phyloP scores from a whole-genome alignment of 2,888 invertebrate genomes.

The Amphipoea lucens region DNA sequence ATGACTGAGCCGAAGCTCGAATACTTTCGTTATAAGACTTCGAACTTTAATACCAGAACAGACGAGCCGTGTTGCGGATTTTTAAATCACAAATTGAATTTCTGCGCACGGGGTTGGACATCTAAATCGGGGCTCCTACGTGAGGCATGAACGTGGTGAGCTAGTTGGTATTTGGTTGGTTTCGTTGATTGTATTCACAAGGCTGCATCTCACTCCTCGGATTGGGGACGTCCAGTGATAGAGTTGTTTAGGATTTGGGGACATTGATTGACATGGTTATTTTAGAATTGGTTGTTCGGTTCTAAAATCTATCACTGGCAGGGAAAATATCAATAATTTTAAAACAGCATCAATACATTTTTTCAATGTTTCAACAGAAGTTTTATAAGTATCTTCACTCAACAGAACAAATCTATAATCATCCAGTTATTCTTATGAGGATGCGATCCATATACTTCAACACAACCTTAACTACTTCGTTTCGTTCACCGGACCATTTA shows the following conservation, averaged over 20 bases:
- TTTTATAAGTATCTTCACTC: neutral
- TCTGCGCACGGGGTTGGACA: conserved; percentile 22
- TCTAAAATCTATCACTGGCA: neutral
- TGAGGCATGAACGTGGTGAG: conserved; percentile 17
- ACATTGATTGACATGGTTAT: neutral
- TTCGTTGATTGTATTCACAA: conserved; percentile 36
- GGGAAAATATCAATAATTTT: neutral
- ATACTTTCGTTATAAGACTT: conserved; percentile 49
- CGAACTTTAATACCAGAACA: conserved; percentile 44
- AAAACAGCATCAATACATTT: neutral
- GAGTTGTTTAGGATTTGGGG: neutral
- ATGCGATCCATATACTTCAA: conserved; percentile 20
- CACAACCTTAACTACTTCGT: neutral
- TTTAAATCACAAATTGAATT: conserved; percentile 55
- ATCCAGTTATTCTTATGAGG: neutral
- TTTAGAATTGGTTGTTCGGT: neutral
- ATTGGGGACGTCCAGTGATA: conserved; percentile 1
- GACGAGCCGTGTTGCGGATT: conserved; percentile 30
- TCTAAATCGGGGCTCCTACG: conserved; percentile 34
- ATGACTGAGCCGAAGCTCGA: conserved; percentile 34
- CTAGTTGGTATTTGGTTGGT: conserved; percentile 19
- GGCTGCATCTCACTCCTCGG: neutral
- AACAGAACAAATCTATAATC: neutral
- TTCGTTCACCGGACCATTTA: neutral
- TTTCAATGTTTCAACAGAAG: too few species aligned